Conservation (phyloP, 2,113 vertebrate species). For the Nyctibius bracteatus region DNA sequence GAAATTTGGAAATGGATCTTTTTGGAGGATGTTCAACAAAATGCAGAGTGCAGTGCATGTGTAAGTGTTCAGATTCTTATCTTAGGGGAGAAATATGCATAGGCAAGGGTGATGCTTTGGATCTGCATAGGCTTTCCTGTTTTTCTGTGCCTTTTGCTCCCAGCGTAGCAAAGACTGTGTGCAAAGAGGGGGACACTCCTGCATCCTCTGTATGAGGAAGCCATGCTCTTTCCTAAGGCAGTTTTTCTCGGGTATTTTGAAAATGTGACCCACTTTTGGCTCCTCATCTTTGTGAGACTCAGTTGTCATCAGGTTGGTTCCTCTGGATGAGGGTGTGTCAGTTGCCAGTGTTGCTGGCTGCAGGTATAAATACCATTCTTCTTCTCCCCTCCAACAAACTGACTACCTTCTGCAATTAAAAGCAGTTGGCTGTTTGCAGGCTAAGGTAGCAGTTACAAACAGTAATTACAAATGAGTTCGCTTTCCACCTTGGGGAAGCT, state of each 20-base stretch:
- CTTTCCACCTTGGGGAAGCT: neutral
- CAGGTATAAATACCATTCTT: neutral
- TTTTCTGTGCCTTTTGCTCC: neutral
- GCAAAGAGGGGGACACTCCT: neutral
- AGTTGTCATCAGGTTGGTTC: neutral
- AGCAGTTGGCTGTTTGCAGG: neutral
- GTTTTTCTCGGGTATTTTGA: neutral
- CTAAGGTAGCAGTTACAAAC: neutral
- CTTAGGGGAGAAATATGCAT: neutral
- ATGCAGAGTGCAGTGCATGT: neutral
- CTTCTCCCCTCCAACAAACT: neutral
- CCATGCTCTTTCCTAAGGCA: neutral
- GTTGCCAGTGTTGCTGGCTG: neutral
- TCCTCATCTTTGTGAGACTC: neutral
- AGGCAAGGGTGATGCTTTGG: neutral
- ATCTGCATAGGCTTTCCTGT: neutral
- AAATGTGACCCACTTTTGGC: neutral
- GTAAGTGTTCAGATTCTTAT: neutral
- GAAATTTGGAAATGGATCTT: neutral
- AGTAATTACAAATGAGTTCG: neutral
- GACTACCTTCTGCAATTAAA: slow-evolving; percentile 22
- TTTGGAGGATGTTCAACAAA: neutral
- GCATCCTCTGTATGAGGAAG: neutral
- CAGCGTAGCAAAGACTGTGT: neutral
- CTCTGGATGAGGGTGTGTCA: neutral